A percentile compares a stretch with the other conserved stretches of the same genome.
phyloP scores from a whole-genome alignment of 1,140 invertebrate genomes.

The Drosophila pachea region DNA sequence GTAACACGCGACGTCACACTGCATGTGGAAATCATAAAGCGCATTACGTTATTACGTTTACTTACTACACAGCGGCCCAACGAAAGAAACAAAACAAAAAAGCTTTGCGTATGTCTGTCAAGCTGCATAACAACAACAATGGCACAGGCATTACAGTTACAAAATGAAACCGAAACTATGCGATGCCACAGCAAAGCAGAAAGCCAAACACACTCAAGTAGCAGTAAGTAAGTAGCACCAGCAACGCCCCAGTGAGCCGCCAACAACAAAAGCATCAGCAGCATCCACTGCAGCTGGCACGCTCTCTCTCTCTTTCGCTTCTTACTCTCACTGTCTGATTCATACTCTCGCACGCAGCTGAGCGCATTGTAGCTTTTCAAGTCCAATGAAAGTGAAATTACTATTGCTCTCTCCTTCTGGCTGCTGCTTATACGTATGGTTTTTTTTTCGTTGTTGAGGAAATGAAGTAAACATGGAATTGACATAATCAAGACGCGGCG shows the following conservation, averaged over 20 bases:
- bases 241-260: conserved; percentile 40
- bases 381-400: conserved; percentile 75
- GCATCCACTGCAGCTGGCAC: conserved; percentile 53
- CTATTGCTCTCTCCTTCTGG: conserved; percentile 39
- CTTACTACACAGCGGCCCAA: conserved; percentile 38
- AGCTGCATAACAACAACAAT: conserved; percentile 42
- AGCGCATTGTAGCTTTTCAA: conserved; percentile 63
- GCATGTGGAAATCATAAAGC: conserved; percentile 68
- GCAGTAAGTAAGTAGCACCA: conserved; percentile 8
- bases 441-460: conserved; percentile 52
- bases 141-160: conserved; percentile 70
- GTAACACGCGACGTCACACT: conserved; percentile 48
- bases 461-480: conserved; percentile 75
- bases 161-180: conserved; percentile 67
- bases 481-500: conserved; percentile 68
- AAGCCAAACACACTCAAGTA: conserved; percentile 12
- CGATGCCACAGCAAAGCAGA: conserved; percentile 38
- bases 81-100: conserved; percentile 11
- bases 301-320: conserved; percentile 24
- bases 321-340: conserved; percentile 33
- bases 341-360: conserved; percentile 9
- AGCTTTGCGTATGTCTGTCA: conserved; percentile 35
- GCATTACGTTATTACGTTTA: conserved; percentile 70
- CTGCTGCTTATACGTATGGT: conserved; percentile 3
- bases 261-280: conserved; percentile 29